Conservation (phyloP, 2,113 vertebrate species). For the Tetrax tetrax region DNA sequence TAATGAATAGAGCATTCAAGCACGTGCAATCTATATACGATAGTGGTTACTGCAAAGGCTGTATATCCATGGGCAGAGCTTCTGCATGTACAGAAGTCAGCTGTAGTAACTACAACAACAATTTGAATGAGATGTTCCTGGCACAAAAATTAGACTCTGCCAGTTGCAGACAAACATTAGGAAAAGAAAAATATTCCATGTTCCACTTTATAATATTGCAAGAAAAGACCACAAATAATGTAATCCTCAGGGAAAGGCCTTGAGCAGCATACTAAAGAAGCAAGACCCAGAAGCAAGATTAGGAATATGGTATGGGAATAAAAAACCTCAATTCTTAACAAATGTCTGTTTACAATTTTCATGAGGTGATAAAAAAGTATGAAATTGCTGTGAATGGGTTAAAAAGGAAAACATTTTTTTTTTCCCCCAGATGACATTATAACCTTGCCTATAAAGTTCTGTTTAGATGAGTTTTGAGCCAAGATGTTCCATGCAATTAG, state of each 20-base stretch:
- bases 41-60: neutral
- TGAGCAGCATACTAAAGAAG: neutral
- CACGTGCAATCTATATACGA: neutral
- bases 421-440: neutral
- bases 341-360: neutral
- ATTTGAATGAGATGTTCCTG: neutral
- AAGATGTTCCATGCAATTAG: constrained; percentile 18
- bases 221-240: neutral
- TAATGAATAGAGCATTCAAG: neutral
- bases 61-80: neutral
- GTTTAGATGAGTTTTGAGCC: neutral
- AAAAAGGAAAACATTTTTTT: neutral
- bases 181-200: neutral
- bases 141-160: neutral
- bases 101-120: neutral
- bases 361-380: neutral
- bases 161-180: neutral
- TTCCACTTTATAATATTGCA: neutral
- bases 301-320: neutral
- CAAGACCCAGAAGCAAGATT: neutral
- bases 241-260: neutral
- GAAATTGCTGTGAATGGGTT: neutral
- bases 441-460: constrained; percentile 7
- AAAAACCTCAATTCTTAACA: neutral
- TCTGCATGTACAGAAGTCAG: neutral